Conservation (phyloP, 2,888 invertebrate species). For the Hemithea aestivaria region DNA sequence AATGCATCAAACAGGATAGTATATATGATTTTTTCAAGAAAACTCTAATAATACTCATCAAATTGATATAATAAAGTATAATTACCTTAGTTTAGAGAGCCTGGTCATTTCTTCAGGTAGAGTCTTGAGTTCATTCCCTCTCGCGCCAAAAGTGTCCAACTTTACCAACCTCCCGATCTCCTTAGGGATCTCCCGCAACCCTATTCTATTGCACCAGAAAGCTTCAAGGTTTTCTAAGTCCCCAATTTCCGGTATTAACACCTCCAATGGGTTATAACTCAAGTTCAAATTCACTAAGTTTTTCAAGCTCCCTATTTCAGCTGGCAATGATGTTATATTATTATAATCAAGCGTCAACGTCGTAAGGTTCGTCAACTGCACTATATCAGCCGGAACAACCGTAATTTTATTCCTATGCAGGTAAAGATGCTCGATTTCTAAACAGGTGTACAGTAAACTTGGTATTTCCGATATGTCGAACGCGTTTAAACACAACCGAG, state of each 20-base stretch:
- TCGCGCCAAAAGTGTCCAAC: slow-evolving; percentile 82
- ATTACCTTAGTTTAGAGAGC: slow-evolving; percentile 75
- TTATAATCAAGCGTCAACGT: slow-evolving; percentile 83
- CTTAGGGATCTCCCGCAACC: slow-evolving; percentile 76
- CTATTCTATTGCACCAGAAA: slow-evolving; percentile 83
- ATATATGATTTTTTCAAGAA: no score
- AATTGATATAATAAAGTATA: not conserved
- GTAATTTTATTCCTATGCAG: slow-evolving; percentile 82
- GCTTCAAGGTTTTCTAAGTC: slow-evolving; percentile 80
- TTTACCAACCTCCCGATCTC: slow-evolving; percentile 80
- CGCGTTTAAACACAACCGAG: slow-evolving; percentile 80
- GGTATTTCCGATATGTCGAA: slow-evolving; percentile 82
- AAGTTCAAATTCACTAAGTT: slow-evolving; percentile 81
- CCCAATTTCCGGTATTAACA: slow-evolving; percentile 80
- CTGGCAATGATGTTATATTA: slow-evolving; percentile 78
- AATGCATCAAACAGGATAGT: no score
- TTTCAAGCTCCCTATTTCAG: slow-evolving; percentile 78
- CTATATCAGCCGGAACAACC: slow-evolving; percentile 67
- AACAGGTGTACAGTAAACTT: slow-evolving; percentile 74
- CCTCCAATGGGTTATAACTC: slow-evolving; percentile 82
- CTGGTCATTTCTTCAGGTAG: slow-evolving; percentile 80
- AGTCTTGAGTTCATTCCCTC: slow-evolving; percentile 79
- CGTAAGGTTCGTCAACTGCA: slow-evolving; percentile 76
- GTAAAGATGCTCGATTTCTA: slow-evolving; percentile 79
- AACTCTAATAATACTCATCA: no score